phyloP scores from a whole-genome alignment of 1,140 invertebrate genomes.

The Euglossa dilemma region DNA sequence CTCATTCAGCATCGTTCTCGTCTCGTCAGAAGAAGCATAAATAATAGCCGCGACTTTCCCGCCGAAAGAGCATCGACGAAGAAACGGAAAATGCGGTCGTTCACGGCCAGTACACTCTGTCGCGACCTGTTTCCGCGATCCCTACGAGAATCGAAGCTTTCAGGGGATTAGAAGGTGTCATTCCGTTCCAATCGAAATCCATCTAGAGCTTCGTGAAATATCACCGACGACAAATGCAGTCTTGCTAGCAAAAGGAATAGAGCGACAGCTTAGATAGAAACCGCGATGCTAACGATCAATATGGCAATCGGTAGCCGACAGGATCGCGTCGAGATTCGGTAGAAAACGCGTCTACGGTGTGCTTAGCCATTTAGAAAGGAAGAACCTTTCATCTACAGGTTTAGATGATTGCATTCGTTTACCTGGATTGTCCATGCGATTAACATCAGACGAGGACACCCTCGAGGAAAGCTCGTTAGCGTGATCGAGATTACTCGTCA shows the following conservation, averaged over 20 bases:
- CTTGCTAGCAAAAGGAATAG: background rate
- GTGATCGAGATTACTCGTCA: background rate
- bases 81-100: background rate
- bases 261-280: constrained; percentile 13
- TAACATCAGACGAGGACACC: constrained; percentile 34
- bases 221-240: background rate
- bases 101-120: no score
- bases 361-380: constrained; percentile 58
- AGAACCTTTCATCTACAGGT: constrained; percentile 44
- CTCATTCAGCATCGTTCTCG: background rate
- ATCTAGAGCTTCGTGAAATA: background rate
- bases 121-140: background rate
- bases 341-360: constrained; percentile 52
- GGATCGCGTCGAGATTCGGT: constrained; percentile 43
- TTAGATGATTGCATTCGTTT: constrained; percentile 64
- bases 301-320: constrained; percentile 17
- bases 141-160: background rate
- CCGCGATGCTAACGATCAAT: background rate
- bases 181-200: background rate
- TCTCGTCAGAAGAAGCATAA: background rate
- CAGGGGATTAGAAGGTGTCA: background rate
- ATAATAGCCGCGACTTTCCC: background rate
- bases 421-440: constrained; percentile 64
- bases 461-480: constrained; percentile 3
- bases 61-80: background rate